phyloP scores from a whole-genome alignment of 1,140 invertebrate genomes.

The Apis florea region DNA sequence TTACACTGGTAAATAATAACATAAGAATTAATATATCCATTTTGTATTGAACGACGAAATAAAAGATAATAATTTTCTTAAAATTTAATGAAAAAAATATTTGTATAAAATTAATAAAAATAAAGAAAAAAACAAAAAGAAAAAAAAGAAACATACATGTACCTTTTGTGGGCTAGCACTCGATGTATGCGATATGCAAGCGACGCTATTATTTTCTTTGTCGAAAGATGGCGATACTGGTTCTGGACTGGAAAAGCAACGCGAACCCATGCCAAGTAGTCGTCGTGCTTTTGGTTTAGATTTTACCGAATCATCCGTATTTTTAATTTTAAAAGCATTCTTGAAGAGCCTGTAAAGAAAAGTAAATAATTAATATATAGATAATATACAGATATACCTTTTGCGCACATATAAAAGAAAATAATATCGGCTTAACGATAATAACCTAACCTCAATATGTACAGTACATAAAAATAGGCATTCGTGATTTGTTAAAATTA shows the following conservation, averaged over 20 bases:
- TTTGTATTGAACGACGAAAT: neutral
- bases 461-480: neutral
- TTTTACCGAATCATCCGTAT: slow-evolving; percentile 66
- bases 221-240: slow-evolving; percentile 50
- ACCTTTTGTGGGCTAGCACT: slow-evolving; percentile 71
- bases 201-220: slow-evolving; percentile 70
- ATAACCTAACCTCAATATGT: slow-evolving; percentile 14
- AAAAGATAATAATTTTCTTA: neutral
- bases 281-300: slow-evolving; percentile 57
- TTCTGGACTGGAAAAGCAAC: slow-evolving; percentile 61
- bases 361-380: neutral
- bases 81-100: neutral
- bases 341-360: slow-evolving; percentile 74
- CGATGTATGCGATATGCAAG: slow-evolving; percentile 57
- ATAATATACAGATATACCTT: too few species aligned
- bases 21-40: neutral
- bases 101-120: neutral
- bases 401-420: neutral
- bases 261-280: slow-evolving; percentile 69
- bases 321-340: slow-evolving; percentile 75
- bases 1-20: neutral
- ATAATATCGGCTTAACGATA: neutral
- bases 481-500: neutral
- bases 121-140: neutral
- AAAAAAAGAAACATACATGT: neutral